Conservation (phyloP, 1,140 invertebrate genomes). For the Meteorus sp. region DNA sequence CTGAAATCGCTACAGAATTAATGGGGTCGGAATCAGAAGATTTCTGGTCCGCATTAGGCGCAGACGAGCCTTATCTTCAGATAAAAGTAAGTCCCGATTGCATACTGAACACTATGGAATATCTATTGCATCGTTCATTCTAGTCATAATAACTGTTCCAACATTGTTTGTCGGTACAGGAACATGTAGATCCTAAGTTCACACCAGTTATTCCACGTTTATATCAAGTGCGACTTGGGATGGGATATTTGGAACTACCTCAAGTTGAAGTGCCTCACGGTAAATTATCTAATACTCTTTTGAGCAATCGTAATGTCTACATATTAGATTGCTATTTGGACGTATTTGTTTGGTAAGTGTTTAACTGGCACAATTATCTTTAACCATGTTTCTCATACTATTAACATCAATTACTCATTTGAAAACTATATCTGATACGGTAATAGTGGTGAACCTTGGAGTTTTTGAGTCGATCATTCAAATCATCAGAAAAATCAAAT, state of each 20-base stretch:
- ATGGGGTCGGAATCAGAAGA: constrained; percentile 81
- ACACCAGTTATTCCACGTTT: constrained; percentile 76
- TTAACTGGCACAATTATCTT: constrained; percentile 2
- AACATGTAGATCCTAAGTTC: constrained; percentile 82
- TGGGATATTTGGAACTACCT: constrained; percentile 97
- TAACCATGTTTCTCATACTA: neutral
- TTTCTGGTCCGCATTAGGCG: constrained; percentile 79
- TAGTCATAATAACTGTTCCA: too few species aligned
- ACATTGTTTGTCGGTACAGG: constrained; percentile 59
- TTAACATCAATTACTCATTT: too few species aligned
- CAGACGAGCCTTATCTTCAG: constrained; percentile 33
- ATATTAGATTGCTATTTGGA: constrained; percentile 95
- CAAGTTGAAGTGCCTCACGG: constrained; percentile 87
- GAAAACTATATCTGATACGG: too few species aligned
- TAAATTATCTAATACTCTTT: constrained; percentile 71
- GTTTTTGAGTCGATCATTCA: too few species aligned
- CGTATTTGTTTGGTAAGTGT: constrained; percentile 93
- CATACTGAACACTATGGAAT: too few species aligned
- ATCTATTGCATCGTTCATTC: too few species aligned
- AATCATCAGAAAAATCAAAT: too few species aligned
- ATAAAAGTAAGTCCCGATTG: neutral
- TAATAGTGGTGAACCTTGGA: too few species aligned
- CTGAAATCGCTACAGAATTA: constrained; percentile 84
- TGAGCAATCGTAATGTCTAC: constrained; percentile 94
- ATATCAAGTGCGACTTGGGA: constrained; percentile 94